Evolutionary conservation across 2,888 invertebrate species (phyloP).

Genomic region (Mellilla xanthometata): DNA sequence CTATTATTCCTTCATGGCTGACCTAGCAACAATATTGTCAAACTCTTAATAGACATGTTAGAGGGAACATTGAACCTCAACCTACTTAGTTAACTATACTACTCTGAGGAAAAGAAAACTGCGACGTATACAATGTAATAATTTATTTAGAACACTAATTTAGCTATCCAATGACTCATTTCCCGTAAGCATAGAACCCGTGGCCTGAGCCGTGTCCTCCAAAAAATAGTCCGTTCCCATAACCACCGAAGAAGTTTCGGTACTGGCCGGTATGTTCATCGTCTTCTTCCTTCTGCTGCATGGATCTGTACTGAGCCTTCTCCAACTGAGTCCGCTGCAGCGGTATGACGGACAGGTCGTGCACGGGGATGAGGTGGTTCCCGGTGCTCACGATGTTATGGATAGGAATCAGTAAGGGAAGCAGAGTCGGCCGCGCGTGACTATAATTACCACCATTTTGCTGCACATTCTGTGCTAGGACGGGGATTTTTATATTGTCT

Average conservation of each 20-base stretch:
- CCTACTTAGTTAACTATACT: too few relatives aligned
- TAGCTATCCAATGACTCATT: constrained; percentile 17
- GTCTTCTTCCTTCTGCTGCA: constrained; percentile 44
- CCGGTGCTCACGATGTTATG: constrained; percentile 36
- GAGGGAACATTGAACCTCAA: too few relatives aligned
- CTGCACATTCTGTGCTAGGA: constrained; percentile 47
- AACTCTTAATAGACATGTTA: too few relatives aligned
- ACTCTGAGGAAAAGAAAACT: too few relatives aligned
- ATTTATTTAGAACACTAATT: constrained; percentile 11
- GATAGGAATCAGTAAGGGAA: constrained; percentile 51
- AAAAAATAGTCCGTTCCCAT: constrained; percentile 61
- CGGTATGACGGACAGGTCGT: constrained; percentile 68
- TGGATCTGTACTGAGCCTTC: constrained; percentile 43
- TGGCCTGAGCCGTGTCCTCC: constrained; percentile 73
- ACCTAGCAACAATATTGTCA: too few relatives aligned
- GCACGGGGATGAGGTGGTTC: constrained; percentile 50
- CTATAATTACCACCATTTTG: constrained; percentile 47
- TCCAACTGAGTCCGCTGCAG: constrained; percentile 48
- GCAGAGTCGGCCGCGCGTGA: constrained; percentile 37
- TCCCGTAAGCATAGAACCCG: constrained; percentile 67
- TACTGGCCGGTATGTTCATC: constrained; percentile 51
- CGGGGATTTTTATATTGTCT: constrained; percentile 45
- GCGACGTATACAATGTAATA: constrained; percentile 21
- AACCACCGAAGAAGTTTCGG: constrained; percentile 66
- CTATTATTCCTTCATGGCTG: too few relatives aligned